Conservation (phyloP, 2,888 invertebrate genomes). For the Helleia helle region DNA sequence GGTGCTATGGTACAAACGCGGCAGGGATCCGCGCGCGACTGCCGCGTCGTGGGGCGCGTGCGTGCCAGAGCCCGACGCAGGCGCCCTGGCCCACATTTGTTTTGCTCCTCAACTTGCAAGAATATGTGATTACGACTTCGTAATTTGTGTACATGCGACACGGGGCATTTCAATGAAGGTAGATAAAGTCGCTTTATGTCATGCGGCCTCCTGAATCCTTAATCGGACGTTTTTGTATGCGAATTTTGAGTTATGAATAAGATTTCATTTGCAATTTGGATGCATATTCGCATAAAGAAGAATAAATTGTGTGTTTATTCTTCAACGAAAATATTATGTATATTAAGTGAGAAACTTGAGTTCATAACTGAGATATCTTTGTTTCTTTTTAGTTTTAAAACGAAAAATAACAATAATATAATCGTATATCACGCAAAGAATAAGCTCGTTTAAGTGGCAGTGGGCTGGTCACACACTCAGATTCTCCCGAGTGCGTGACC, state of each 20-base stretch:
- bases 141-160: slow-evolving; percentile 38
- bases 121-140: slow-evolving; percentile 56
- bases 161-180: slow-evolving; percentile 48
- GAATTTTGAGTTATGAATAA: not conserved
- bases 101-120: slow-evolving; percentile 46
- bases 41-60: slow-evolving; percentile 44
- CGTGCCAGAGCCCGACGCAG: slow-evolving; percentile 50
- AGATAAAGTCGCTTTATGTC: slow-evolving; percentile 13
- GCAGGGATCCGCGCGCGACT: slow-evolving; percentile 54
- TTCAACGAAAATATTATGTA: no score
- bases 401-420: no score
- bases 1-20: slow-evolving; percentile 36
- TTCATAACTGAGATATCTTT: no score
- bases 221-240: not conserved
- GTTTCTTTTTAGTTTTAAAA: no score
- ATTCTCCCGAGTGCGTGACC: no score
- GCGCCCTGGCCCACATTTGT: slow-evolving; percentile 51
- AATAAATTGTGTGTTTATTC: no score
- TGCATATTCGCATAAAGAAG: no score
- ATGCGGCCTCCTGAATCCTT: not conserved
- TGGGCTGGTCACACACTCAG: no score
- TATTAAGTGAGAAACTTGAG: no score
- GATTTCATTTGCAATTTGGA: slow-evolving; percentile 3
- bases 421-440: no score
- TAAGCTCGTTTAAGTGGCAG: no score